phyloP scores from a whole-genome alignment of 2,797 vertebrate species.

The Vespertilio murinus region DNA sequence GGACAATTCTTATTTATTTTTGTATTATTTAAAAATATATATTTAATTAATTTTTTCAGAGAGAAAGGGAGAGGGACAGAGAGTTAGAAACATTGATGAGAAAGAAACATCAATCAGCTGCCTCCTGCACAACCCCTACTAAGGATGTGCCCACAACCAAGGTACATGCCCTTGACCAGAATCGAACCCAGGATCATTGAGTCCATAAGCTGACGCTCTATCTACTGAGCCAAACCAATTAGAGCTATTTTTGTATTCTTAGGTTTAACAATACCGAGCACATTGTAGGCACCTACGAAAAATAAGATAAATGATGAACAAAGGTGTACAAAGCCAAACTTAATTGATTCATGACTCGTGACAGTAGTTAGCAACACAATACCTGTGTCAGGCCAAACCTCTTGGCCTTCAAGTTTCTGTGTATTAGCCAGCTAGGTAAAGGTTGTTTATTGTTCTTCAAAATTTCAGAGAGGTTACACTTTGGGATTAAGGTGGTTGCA shows the following conservation, averaged over 20 bases:
- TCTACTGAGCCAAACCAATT: no score
- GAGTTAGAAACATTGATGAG: no score
- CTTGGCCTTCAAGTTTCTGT: background rate
- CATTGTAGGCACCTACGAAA: background rate
- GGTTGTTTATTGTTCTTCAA: background rate
- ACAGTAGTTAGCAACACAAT: background rate
- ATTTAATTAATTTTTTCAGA: no score
- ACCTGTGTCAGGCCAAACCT: background rate
- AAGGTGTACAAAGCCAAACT: background rate
- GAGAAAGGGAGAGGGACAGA: no score
- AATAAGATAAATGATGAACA: background rate
- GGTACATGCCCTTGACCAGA: no score
- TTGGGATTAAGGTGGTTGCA: background rate
- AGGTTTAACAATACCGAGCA: background rate
- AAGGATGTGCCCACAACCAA: no score
- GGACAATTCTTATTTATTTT: background rate
- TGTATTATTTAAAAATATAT: background rate
- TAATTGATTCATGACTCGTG: background rate
- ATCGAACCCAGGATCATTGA: no score
- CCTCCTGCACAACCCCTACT: no score
- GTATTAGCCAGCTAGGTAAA: background rate
- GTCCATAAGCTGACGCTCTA: no score
- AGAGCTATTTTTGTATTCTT: constrained; percentile 9
- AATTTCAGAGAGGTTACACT: background rate
- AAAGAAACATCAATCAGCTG: no score